Evolutionary conservation across 2,888 invertebrate genomes (phyloP).

Genomic region (Glomeris marginata): DNA sequence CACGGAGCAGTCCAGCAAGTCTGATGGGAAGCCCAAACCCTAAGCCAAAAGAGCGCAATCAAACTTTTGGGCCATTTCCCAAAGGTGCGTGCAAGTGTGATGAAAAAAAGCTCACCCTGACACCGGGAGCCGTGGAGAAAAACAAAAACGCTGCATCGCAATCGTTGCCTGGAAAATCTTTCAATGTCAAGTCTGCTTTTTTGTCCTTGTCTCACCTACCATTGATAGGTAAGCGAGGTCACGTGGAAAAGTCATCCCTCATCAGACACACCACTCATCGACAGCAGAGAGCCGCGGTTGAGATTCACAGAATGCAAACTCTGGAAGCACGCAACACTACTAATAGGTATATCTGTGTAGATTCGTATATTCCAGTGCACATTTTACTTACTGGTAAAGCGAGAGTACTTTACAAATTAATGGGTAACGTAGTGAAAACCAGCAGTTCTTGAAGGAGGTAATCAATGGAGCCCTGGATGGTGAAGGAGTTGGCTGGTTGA

Average conservation of each 20-base stretch:
- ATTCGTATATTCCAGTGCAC: neutral
- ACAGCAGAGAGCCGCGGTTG: constrained; percentile 20
- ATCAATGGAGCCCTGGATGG: constrained; percentile 72
- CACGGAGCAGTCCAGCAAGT: constrained; percentile 15
- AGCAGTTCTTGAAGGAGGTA: constrained; percentile 82
- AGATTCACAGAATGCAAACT: constrained; percentile 16
- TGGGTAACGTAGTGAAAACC: constrained; percentile 51
- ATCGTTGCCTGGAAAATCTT: neutral
- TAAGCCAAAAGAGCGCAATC: constrained; percentile 19
- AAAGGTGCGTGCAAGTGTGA: constrained; percentile 35
- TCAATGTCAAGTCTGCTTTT: constrained; percentile 1
- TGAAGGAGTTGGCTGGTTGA: constrained; percentile 93
- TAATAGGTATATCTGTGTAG: constrained; percentile 14
- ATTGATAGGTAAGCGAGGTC: constrained; percentile 44
- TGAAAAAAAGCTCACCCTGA: too few relatives aligned
- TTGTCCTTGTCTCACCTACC: constrained; percentile 1
- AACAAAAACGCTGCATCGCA: constrained; percentile 1
- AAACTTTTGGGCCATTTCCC: constrained; percentile 57
- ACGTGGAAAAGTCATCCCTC: constrained; percentile 76
- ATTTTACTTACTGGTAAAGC: neutral
- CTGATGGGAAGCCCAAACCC: constrained; percentile 11
- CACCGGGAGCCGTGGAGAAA: too few relatives aligned
- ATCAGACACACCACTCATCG: constrained; percentile 57
- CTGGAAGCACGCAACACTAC: constrained; percentile 18
- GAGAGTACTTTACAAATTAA: neutral